These are phyloP conservation scores for Papilio aristodemus DNA, from an alignment of 1,140 invertebrate genomes.

Conservation along the genomic window DNA sequence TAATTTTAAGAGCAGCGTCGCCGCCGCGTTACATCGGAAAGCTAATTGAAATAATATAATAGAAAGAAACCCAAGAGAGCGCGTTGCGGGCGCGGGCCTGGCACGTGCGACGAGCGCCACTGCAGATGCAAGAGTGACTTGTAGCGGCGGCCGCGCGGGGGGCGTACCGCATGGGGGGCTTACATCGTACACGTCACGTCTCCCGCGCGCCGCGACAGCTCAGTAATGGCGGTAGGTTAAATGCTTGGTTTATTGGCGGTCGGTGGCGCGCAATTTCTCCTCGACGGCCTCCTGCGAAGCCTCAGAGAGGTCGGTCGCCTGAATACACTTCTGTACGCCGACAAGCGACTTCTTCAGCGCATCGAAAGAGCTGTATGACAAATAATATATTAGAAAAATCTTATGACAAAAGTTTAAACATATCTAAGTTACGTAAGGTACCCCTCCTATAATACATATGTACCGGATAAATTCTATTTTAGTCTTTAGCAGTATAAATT, in stretches of 20 bases:
- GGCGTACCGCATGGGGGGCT: slow-evolving; percentile 1
- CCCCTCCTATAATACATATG: too few species aligned
- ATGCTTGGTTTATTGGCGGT: slow-evolving; percentile 88
- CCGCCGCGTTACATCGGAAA: slow-evolving; percentile 49
- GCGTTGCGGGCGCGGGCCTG: neutral
- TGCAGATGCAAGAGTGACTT: neutral
- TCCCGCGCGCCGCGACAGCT: slow-evolving; percentile 35
- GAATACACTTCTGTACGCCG: slow-evolving; percentile 98
- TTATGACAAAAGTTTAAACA: too few species aligned
- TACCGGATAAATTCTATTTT: neutral
- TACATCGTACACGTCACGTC: slow-evolving; percentile 17
- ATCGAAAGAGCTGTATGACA: slow-evolving; percentile 91
- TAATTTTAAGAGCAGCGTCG: slow-evolving; percentile 36
- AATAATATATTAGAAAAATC: neutral
- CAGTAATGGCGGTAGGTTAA: slow-evolving; percentile 49
- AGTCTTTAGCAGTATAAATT: neutral
- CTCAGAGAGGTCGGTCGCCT: slow-evolving; percentile 95
- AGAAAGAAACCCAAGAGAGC: slow-evolving; percentile 50
- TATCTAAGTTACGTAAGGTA: too few species aligned
- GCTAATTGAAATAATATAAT: slow-evolving; percentile 61
- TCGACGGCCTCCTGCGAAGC: slow-evolving; percentile 95
- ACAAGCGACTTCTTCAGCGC: slow-evolving; percentile 97
- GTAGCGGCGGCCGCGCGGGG: neutral
- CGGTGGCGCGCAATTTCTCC: slow-evolving; percentile 94
- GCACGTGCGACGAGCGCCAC: neutral